These are phyloP conservation scores for Ameiurus melas DNA, from an alignment of 2,113 vertebrate species.

Conservation along the genomic window DNA sequence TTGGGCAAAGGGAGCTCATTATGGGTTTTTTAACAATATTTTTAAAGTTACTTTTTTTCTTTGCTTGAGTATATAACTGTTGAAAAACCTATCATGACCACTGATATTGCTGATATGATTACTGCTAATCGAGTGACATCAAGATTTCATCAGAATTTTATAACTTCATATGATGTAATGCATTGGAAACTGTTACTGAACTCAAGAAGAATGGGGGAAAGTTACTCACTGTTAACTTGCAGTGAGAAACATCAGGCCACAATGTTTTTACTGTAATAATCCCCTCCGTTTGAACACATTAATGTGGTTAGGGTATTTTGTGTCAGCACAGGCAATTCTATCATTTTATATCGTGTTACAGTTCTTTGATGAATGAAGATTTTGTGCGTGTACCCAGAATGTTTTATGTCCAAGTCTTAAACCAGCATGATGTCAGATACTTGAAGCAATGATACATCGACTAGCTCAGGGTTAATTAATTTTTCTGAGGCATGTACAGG, in stretches of 20 bases:
- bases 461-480: slow-evolving; percentile 63
- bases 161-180: slow-evolving; percentile 1
- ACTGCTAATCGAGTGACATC: not conserved
- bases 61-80: not conserved
- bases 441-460: slow-evolving; percentile 57
- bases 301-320: slow-evolving; percentile 51
- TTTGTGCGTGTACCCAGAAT: slow-evolving; percentile 65
- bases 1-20: not conserved
- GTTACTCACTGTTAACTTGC: not conserved
- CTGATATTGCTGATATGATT: not conserved
- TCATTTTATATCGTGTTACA: slow-evolving; percentile 37
- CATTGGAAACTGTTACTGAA: not conserved
- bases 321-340: slow-evolving; percentile 55
- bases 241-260: not conserved
- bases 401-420: slow-evolving; percentile 62
- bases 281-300: slow-evolving; percentile 33
- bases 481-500: slow-evolving; percentile 43
- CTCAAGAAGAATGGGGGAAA: not conserved
- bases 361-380: slow-evolving; percentile 64
- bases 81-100: not conserved
- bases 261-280: not conserved
- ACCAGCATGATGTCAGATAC: slow-evolving; percentile 60
- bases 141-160: not conserved
- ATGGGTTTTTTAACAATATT: not conserved
- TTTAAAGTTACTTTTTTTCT: not conserved